Evolutionary conservation across 2,797 vertebrate genomes (phyloP).

Genomic region (Periophthalmus magnuspinnatus): DNA sequence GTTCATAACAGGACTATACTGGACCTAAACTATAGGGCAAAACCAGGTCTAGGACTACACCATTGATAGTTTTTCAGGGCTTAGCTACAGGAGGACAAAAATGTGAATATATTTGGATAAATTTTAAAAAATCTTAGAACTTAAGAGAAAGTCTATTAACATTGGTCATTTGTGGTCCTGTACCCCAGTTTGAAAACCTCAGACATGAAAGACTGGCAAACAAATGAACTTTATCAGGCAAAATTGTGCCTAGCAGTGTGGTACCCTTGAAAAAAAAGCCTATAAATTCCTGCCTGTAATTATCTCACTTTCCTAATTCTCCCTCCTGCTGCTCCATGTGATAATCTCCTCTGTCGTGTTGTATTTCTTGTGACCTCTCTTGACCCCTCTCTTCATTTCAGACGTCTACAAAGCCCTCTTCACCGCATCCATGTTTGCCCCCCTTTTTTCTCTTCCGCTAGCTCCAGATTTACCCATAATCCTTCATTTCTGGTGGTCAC

Average conservation of each 20-base stretch:
- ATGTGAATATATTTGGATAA: too few species aligned
- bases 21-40: too few species aligned
- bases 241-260: neutral
- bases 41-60: too few species aligned
- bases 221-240: neutral
- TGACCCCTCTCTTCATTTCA: constrained; percentile 33
- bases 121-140: too few species aligned
- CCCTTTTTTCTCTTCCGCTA: constrained; percentile 15
- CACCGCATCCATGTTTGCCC: constrained; percentile 31
- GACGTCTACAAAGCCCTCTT: constrained; percentile 20
- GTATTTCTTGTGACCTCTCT: constrained; percentile 34
- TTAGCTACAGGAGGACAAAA: too few species aligned
- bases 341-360: constrained; percentile 27
- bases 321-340: constrained; percentile 13
- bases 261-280: neutral
- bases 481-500: constrained; percentile 66
- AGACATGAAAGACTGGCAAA: too few species aligned
- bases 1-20: too few species aligned
- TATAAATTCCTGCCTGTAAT: neutral
- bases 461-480: constrained; percentile 71
- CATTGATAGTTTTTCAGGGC: too few species aligned
- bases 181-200: too few species aligned
- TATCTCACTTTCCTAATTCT: neutral
- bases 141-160: too few species aligned
- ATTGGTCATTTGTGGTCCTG: too few species aligned